These are phyloP conservation scores for Picus viridis DNA, from an alignment of 2,797 vertebrate genomes.

Conservation along the genomic window DNA sequence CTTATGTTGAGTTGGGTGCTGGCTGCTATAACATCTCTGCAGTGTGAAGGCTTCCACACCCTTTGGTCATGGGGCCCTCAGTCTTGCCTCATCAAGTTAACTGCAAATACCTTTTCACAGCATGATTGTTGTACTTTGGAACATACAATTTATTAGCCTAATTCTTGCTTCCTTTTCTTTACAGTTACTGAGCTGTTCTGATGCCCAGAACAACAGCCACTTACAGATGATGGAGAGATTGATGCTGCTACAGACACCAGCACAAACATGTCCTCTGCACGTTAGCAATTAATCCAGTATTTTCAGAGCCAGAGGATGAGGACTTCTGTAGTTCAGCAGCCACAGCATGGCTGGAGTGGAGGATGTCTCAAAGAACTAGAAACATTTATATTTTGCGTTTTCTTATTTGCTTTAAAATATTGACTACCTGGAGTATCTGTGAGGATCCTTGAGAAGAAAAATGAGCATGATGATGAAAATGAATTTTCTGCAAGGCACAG, in stretches of 20 bases:
- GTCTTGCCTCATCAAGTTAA: not conserved
- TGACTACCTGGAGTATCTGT: not conserved
- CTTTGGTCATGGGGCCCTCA: not conserved
- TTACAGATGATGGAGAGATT: not conserved
- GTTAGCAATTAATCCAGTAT: not conserved
- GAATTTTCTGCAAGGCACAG: not conserved
- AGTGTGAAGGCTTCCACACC: constrained; percentile 31
- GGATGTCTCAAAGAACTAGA: not conserved
- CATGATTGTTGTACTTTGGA: not conserved
- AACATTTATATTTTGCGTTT: not conserved
- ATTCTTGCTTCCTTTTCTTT: not conserved
- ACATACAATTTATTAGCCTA: not conserved
- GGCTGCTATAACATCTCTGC: constrained; percentile 17
- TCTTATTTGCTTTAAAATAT: not conserved
- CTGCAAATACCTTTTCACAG: not conserved
- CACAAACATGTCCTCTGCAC: not conserved
- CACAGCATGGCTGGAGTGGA: not conserved
- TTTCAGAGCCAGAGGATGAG: not conserved
- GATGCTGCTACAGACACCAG: not conserved
- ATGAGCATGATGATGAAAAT: not conserved
- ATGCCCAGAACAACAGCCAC: not conserved
- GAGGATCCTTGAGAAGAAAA: not conserved
- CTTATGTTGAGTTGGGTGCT: constrained; percentile 10
- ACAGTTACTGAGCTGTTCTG: not conserved
- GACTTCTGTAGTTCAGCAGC: not conserved